These are phyloP conservation scores for Sinosuthora webbiana DNA, from an alignment of 2,113 vertebrate species.

Conservation along the genomic window DNA sequence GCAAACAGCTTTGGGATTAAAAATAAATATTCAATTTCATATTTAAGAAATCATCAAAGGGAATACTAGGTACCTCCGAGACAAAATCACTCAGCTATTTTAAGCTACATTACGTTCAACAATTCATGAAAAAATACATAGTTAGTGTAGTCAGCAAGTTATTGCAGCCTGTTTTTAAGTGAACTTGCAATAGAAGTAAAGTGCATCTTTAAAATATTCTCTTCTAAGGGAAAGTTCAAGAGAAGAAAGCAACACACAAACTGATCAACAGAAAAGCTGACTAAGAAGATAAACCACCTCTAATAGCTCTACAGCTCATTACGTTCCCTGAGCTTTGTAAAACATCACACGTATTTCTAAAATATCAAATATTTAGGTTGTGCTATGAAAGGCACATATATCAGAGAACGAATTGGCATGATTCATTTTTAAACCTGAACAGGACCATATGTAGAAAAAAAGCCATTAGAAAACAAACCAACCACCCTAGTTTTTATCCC, in stretches of 20 bases:
- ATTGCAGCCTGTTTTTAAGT: not conserved
- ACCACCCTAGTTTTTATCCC: not conserved
- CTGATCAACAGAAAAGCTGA: not conserved
- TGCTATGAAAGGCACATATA: not conserved
- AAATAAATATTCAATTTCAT: constrained; percentile 14
- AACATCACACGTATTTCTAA: not conserved
- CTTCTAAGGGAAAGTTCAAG: not conserved
- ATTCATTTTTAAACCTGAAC: not conserved
- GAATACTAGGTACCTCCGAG: not conserved
- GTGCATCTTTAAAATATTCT: not conserved
- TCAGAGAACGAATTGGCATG: not conserved
- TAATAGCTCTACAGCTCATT: not conserved
- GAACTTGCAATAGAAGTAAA: not conserved
- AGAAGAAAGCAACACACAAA: not conserved
- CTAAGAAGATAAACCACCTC: not conserved
- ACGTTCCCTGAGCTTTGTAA: not conserved
- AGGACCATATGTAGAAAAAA: not conserved
- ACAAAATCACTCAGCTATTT: not conserved
- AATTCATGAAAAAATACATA: not conserved
- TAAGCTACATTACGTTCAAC: not conserved
- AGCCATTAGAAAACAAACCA: not conserved
- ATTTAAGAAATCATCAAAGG: constrained; percentile 10
- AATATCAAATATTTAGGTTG: not conserved
- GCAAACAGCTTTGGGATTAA: not conserved
- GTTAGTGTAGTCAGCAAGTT: not conserved